Percentiles rank a stretch among this genome's conserved stretches.
Evolutionary conservation across 2,888 invertebrate genomes (phyloP).

Genomic region (Ditula angustiorana): DNA sequence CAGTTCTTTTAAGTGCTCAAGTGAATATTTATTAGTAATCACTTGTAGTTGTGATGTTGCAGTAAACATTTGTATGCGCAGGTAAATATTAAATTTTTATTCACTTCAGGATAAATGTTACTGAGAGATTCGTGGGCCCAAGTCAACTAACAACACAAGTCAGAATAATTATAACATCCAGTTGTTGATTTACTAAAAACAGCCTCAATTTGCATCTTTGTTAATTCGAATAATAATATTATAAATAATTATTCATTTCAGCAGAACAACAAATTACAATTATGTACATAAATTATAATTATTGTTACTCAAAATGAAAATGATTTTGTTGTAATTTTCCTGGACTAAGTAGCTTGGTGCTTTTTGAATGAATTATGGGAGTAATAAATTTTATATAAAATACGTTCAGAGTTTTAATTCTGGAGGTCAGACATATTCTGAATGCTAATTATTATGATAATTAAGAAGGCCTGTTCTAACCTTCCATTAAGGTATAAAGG

Average conservation of each 20-base stretch:
- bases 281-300: slow-evolving; percentile 31
- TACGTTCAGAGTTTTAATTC: slow-evolving; percentile 34
- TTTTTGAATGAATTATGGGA: slow-evolving; percentile 35
- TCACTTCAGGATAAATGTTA: no score
- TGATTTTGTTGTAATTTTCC: slow-evolving; percentile 19
- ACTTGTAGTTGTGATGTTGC: no score
- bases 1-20: no score
- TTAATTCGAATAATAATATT: slow-evolving; percentile 23
- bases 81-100: no score
- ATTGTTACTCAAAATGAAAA: slow-evolving; percentile 21
- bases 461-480: slow-evolving; percentile 8
- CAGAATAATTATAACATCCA: slow-evolving; percentile 13
- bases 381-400: slow-evolving; percentile 38
- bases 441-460: slow-evolving; percentile 35
- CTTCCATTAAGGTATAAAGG: background rate
- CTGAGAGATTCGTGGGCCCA: background rate
- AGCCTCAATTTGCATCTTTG: slow-evolving; percentile 18
- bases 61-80: background rate
- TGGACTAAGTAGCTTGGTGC: slow-evolving; percentile 22
- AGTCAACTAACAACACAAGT: background rate
- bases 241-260: slow-evolving; percentile 15
- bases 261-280: slow-evolving; percentile 4
- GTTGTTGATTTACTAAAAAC: slow-evolving; percentile 13
- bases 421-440: slow-evolving; percentile 27
- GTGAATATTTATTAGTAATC: no score